Base-by-base conservation (phyloP, 1,140 invertebrate genomes). In the Hylaeus volcanicus region DNA sequence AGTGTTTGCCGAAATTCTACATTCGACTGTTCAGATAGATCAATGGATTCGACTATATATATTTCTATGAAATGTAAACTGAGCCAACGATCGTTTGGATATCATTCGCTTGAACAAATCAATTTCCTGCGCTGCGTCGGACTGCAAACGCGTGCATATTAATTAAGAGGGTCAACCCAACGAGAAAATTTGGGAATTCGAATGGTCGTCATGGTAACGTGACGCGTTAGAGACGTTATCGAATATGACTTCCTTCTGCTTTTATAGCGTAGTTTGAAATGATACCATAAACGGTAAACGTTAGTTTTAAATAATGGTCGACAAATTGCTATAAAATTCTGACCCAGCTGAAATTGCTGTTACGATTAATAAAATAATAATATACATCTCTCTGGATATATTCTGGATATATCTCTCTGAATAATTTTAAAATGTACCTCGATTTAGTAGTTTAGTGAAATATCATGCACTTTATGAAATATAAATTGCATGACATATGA, bases 71-170 rank as follows among this genome's bases (percentile, higher is more conserved):
- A 81, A 81, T 75, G 78, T 83, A 81, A 83, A 81, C 60, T 48
- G 37, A 39, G 66, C n/a, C 60, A 37, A 45, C 65, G 60, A 78
- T 82, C 51, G 64, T 8, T 56, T 51, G 65, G 53, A 41, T 71
- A 83, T 75, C 72, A 58, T 75, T 81, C 66, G 66, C 72, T 71
- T 70, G 51, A 63, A 71, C 82, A 60, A 83, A 83, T 83, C 79
- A 81, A 81, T 81, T 83, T 75, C 69, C 81, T 58, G 64, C 12
- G 48, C 76, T 60, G 56, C 5, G 48, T 63, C 12, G 56, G 15
- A 26, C 39, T 56, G 66, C 64, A 65, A 75, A 53, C 53, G 26
- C 43, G 60, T 58, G 79, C 71, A 75, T 83, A 83, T 83, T 83
- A 81, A 83, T 83, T 83, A 81, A 83, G 51, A 48, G 70, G 39